These are phyloP conservation scores for Ctenomys sociabilis DNA, from an alignment of 2,113 vertebrate genomes.

Conservation along the genomic window DNA sequence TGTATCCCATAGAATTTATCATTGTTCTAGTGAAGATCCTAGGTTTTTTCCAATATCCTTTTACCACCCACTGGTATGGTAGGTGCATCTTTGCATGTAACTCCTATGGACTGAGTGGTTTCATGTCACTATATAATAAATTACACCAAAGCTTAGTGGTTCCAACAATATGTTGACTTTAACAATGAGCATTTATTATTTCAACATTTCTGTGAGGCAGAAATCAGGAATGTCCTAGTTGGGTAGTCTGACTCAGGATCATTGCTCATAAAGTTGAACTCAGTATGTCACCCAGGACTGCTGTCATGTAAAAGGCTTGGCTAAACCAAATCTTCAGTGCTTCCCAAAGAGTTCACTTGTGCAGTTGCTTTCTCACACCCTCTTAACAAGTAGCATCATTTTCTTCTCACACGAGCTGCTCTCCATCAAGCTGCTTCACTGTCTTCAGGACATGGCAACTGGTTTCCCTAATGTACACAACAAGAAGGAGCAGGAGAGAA, in stretches of 20 bases:
- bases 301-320: not conserved
- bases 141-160: not conserved
- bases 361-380: not conserved
- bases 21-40: not conserved
- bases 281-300: not conserved
- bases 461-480: not conserved
- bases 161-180: not conserved
- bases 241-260: not conserved
- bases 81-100: not conserved
- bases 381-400: not conserved
- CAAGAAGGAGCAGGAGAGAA: not conserved
- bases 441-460: not conserved
- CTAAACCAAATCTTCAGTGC: not conserved
- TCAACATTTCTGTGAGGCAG: not conserved
- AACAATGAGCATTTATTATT: constrained; percentile 45
- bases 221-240: constrained; percentile 27
- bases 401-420: not conserved
- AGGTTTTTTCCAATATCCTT: not conserved
- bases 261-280: not conserved
- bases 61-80: not conserved
- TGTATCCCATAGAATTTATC: not conserved
- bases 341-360: not conserved
- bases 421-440: not conserved
- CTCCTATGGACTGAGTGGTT: not conserved
- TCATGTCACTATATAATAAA: not conserved